phyloP scores from a whole-genome alignment of 1,140 invertebrate genomes.

The Drosophila azteca region DNA sequence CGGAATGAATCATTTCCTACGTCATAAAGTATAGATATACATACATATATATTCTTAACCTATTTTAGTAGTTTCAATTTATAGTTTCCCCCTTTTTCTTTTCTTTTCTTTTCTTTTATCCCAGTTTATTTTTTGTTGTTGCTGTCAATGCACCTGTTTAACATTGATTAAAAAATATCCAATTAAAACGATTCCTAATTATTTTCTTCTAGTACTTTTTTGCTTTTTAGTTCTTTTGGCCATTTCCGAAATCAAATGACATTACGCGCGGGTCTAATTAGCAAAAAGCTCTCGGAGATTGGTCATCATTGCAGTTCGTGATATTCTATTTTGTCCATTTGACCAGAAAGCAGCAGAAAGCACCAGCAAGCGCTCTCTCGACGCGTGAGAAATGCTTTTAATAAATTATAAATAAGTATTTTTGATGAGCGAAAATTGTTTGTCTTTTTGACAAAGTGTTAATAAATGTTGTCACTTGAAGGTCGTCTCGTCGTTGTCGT shows the following conservation, averaged over 20 bases:
- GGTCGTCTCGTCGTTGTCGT: constrained; percentile 17
- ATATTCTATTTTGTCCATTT: constrained; percentile 5
- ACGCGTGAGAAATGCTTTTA: constrained; percentile 14
- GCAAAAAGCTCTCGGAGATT: neutral
- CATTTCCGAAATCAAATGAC: constrained; percentile 15
- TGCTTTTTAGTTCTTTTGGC: neutral
- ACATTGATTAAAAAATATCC: constrained; percentile 5
- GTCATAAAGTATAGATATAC: too few relatives aligned
- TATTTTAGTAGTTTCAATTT: neutral
- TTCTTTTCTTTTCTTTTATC: neutral
- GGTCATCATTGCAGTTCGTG: constrained; percentile 1
- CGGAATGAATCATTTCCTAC: too few relatives aligned
- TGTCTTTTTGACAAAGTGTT: constrained; percentile 37
- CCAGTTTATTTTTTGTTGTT: neutral
- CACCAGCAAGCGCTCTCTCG: too few relatives aligned
- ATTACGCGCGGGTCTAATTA: constrained; percentile 25
- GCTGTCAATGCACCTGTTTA: constrained; percentile 8
- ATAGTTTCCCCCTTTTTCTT: neutral
- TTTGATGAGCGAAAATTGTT: constrained; percentile 29
- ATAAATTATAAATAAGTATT: constrained; percentile 25
- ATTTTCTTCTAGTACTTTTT: constrained; percentile 8
- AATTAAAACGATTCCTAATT: constrained; percentile 35
- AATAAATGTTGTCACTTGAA: constrained; percentile 55
- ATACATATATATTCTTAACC: too few relatives aligned
- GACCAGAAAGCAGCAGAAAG: neutral